Percentiles rank a stretch among this genome's conserved stretches.
Evolutionary conservation across 2,888 invertebrate species (phyloP).

Genomic region (Orgyia antiqua): DNA sequence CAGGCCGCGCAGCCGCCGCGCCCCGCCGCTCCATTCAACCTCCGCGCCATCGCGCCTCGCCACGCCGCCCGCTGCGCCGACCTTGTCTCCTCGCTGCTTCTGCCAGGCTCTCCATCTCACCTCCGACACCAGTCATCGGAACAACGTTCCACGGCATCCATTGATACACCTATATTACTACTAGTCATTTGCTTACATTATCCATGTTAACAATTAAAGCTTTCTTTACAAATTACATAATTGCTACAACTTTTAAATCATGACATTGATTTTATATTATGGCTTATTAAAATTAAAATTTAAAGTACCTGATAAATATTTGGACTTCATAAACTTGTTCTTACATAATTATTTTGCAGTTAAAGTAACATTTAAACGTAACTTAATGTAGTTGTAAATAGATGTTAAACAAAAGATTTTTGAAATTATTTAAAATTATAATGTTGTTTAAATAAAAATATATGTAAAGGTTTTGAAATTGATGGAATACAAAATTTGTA

Average conservation of each 20-base stretch:
- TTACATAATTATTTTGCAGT: too few species aligned
- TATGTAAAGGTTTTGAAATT: too few species aligned
- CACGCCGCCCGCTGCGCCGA: constrained; percentile 23
- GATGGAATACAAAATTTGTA: too few species aligned
- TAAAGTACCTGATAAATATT: too few species aligned
- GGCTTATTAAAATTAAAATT: too few species aligned
- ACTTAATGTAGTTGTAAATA: too few species aligned
- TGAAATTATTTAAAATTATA: too few species aligned
- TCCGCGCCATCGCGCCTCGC: not conserved
- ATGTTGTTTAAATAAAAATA: too few species aligned
- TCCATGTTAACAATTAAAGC: not conserved
- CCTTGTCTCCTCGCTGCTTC: constrained; percentile 36
- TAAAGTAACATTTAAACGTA: too few species aligned
- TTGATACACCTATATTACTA: constrained; percentile 22
- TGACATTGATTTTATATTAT: too few species aligned
- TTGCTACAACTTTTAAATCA: not conserved
- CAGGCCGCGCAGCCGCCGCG: constrained; percentile 50
- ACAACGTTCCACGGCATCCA: constrained; percentile 20
- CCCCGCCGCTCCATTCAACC: constrained; percentile 19
- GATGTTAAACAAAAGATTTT: too few species aligned
- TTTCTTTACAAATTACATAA: not conserved
- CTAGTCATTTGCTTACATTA: constrained; percentile 4
- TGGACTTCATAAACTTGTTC: too few species aligned
- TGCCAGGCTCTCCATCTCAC: constrained; percentile 33
- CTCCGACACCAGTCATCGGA: constrained; percentile 15